These are phyloP conservation scores for Chiloscyllium punctatum DNA, from an alignment of 2,797 vertebrate genomes.

Conservation along the genomic window DNA sequence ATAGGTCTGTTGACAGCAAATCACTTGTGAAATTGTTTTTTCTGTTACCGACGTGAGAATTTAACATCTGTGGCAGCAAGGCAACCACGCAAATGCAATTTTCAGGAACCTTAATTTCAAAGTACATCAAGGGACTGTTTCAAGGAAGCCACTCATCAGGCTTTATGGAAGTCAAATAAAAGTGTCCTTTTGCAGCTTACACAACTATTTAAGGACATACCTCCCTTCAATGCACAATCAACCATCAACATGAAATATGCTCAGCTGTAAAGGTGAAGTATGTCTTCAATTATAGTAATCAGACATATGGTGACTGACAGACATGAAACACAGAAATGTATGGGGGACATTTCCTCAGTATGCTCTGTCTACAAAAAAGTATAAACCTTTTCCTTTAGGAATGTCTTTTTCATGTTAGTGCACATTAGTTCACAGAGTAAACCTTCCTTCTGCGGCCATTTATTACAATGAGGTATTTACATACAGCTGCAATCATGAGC, in stretches of 20 bases:
- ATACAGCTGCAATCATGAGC: background rate
- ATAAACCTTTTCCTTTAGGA: background rate
- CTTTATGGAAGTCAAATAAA: conserved; percentile 4
- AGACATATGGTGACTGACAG: background rate
- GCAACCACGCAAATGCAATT: background rate
- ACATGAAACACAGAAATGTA: background rate
- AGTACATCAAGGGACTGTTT: background rate
- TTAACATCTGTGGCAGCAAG: background rate
- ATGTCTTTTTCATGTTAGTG: background rate
- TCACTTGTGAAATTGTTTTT: conserved; percentile 27
- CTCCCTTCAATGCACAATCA: background rate
- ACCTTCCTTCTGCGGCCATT: background rate
- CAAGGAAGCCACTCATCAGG: background rate
- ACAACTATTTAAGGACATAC: background rate
- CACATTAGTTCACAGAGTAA: background rate
- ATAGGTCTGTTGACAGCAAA: conserved; percentile 9
- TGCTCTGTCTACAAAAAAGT: background rate
- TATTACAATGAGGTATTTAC: background rate
- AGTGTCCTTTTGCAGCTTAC: background rate
- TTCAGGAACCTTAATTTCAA: conserved; percentile 10
- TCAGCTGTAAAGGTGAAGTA: background rate
- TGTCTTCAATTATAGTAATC: background rate
- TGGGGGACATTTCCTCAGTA: background rate
- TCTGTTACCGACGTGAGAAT: background rate
- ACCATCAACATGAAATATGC: background rate